Evolutionary conservation across 2,113 vertebrate genomes (phyloP).

Genomic region (Syngnathus scovelli): DNA sequence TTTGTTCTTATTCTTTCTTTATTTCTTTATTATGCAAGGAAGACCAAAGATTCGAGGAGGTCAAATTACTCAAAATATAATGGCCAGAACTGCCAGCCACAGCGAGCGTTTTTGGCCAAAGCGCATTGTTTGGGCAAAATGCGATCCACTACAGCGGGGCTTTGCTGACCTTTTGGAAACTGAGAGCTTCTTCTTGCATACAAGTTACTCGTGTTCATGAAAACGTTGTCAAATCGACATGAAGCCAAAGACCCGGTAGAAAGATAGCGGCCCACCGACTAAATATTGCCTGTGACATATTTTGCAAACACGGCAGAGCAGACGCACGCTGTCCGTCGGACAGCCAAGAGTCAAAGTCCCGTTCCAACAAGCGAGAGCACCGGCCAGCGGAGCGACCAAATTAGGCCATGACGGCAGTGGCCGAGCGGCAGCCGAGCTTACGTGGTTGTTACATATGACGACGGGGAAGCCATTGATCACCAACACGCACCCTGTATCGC

Average conservation of each 20-base stretch:
- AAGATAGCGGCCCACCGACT: neutral
- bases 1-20: too few relatives aligned
- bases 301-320: slow-evolving; percentile 31
- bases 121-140: too few relatives aligned
- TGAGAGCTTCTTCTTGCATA: too few relatives aligned
- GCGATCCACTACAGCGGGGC: too few relatives aligned
- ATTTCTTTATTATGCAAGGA: too few relatives aligned
- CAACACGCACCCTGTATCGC: slow-evolving; percentile 10
- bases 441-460: slow-evolving; percentile 6
- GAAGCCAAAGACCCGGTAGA: neutral
- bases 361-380: slow-evolving; percentile 11
- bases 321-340: slow-evolving; percentile 11
- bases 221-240: neutral
- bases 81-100: too few relatives aligned
- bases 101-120: too few relatives aligned
- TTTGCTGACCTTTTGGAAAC: too few relatives aligned
- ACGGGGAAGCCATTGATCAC: neutral
- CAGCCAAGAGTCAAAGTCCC: neutral
- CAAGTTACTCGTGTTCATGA: neutral
- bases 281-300: slow-evolving; percentile 15
- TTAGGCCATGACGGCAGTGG: slow-evolving; percentile 12
- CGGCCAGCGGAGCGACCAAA: slow-evolving; percentile 37
- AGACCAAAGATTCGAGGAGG: too few relatives aligned
- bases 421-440: neutral
- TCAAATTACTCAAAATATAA: too few relatives aligned